Conservation (phyloP, 2,113 vertebrate species). For the human region DNA sequence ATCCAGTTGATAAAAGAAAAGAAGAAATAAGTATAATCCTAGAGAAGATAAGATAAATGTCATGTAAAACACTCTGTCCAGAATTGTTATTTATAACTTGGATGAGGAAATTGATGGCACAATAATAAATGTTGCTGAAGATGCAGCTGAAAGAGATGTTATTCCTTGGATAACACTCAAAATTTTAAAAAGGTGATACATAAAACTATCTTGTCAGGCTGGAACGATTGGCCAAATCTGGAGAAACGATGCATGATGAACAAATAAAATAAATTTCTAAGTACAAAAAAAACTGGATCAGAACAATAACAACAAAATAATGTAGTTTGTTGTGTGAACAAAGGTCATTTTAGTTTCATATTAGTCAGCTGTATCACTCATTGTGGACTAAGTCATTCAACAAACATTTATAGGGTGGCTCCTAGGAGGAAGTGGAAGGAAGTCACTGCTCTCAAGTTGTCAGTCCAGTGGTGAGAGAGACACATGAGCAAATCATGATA, state of each 20-base stretch:
- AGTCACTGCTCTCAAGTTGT: background rate
- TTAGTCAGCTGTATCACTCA: background rate
- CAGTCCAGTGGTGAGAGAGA: background rate
- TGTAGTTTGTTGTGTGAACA: background rate
- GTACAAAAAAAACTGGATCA: background rate
- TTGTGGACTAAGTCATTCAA: background rate
- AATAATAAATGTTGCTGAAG: conserved; percentile 39
- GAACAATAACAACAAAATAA: background rate
- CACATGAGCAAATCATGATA: background rate
- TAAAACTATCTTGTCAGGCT: conserved; percentile 1
- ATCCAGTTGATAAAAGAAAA: conserved; percentile 29
- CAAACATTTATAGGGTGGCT: background rate
- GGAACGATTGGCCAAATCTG: background rate
- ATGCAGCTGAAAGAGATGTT: conserved; percentile 14
- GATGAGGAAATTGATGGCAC: background rate
- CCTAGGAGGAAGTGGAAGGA: background rate
- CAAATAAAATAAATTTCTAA: conserved; percentile 6
- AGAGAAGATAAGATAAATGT: conserved; percentile 22
- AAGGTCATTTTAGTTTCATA: background rate
- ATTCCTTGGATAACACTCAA: conserved; percentile 41
- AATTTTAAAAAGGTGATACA: conserved; percentile 32
- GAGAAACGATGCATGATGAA: background rate
- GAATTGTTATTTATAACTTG: conserved; percentile 49
- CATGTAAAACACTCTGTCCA: background rate
- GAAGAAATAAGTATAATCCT: background rate